phyloP scores from a whole-genome alignment of 2,888 invertebrate species.

The Hypomecis punctinalis region DNA sequence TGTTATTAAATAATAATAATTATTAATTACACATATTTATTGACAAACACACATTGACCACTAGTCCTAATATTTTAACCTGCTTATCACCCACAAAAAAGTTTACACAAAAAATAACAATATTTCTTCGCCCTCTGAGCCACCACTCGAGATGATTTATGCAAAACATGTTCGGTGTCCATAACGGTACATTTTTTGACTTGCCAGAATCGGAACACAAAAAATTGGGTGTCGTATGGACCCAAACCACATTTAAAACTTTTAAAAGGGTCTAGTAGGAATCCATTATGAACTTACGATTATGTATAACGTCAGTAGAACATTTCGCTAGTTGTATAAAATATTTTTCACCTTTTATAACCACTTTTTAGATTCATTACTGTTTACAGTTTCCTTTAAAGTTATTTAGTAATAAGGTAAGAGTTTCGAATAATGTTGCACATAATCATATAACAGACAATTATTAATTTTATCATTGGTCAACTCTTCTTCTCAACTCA shows the following conservation, averaged over 20 bases:
- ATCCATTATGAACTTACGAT: constrained; percentile 34
- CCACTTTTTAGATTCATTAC: too few relatives aligned
- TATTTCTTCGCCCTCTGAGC: constrained; percentile 48
- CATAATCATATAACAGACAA: too few relatives aligned
- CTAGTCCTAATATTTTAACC: background rate
- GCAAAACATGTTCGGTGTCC: constrained; percentile 69
- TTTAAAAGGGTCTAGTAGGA: constrained; percentile 36
- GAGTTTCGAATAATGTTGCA: too few relatives aligned
- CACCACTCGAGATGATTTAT: constrained; percentile 78
- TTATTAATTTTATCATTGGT: too few relatives aligned
- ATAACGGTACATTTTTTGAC: constrained; percentile 70
- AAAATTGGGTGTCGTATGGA: constrained; percentile 49
- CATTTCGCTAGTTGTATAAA: too few relatives aligned
- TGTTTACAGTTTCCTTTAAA: too few relatives aligned
- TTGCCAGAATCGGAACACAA: constrained; percentile 46
- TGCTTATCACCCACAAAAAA: constrained; percentile 1
- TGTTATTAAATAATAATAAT: too few relatives aligned
- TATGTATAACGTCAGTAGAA: background rate
- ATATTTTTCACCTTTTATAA: too few relatives aligned
- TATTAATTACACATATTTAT: background rate
- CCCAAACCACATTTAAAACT: constrained; percentile 12
- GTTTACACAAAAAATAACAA: constrained; percentile 49
- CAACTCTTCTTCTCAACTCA: too few relatives aligned
- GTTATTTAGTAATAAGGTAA: too few relatives aligned
- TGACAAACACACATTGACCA: background rate